A percentile compares a stretch with the other conserved stretches of the same genome.
Evolutionary conservation across 2,113 vertebrate species (phyloP).

Genomic region (Perccottus glenii): DNA sequence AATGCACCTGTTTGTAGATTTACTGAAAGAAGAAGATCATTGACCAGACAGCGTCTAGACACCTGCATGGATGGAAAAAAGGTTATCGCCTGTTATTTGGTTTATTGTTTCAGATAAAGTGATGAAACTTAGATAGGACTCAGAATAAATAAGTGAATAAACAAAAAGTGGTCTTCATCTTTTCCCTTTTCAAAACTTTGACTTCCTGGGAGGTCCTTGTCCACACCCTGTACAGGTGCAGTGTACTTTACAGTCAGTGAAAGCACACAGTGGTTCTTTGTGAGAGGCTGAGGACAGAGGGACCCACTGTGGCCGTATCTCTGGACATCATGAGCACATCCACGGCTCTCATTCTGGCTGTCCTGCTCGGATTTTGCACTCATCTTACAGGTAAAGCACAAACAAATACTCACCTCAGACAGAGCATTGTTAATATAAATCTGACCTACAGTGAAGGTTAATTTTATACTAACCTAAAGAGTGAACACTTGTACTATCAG

Average conservation of each 20-base stretch:
- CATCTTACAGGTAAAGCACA: constrained; percentile 46
- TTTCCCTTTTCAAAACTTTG: constrained; percentile 7
- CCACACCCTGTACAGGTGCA: constrained; percentile 23
- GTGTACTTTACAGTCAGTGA: constrained; percentile 14
- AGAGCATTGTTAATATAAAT: neutral
- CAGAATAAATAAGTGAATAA: neutral
- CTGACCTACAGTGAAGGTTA: too few relatives aligned
- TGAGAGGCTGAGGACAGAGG: constrained; percentile 19
- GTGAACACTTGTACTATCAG: too few relatives aligned
- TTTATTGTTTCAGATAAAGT: constrained; percentile 17
- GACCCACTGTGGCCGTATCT: constrained; percentile 33
- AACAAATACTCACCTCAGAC: neutral
- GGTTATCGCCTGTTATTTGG: neutral
- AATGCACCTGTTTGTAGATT: neutral
- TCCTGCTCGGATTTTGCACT: constrained; percentile 23
- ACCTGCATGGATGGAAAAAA: neutral
- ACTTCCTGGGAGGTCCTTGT: neutral
- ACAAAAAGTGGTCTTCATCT: neutral
- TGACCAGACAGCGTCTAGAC: neutral
- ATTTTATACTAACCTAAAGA: too few relatives aligned
- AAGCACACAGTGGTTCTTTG: constrained; percentile 17
- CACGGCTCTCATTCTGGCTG: constrained; percentile 41
- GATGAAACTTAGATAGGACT: constrained; percentile 15
- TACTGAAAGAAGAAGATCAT: neutral
- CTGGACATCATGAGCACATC: constrained; percentile 45